Evolutionary conservation across 2,113 vertebrate species (phyloP), one percentile per base, ranked within the genome.

Genomic region (Prunella himalayana): DNA sequence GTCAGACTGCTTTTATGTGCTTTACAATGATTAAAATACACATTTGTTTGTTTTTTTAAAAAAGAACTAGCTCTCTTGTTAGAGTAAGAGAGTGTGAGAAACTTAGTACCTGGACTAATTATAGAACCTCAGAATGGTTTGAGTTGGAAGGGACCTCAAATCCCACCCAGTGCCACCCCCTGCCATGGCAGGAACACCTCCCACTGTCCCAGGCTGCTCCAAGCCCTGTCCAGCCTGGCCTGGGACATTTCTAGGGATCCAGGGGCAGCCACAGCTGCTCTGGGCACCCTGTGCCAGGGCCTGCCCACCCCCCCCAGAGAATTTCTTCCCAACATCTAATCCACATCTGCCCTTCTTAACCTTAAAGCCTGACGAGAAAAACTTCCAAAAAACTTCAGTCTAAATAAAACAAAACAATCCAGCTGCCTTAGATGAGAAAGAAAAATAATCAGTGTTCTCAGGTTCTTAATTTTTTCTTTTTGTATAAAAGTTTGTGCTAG

Each of bases 101-200:
- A 75, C 11, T 91, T 37, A 27, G 41, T 28, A 44, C 27, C 15
- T 56, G 47, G 30, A 37, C 15, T 61, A 68, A 64, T 16, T 11
- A 56, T 0, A 47, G 61, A 70, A n/a, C n/a, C 41, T 24, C 66
- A 41, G 50, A 64, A 21, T 49, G 25, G 21, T 21, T 4, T 63
- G 49, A 16, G 25, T 17, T 6, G 49, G 16, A 41, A 79, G 9
- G 9, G 24, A 71, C 3, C 22, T 12, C 0, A 57, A 4, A 80
- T 4, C 0, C 0, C 57, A 4, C 0, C 23, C n/a, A 42, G 30
- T 2, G 0, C 42, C n/a, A n/a, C 6, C 23, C 42, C 41, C 54
- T 8, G 7, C 41, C 42, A 12, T 10, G 66, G 41, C 66, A 81
- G 44, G 44, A 76, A 28, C 44, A 27, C 35, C 30, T 49, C 1